These are phyloP conservation scores for Melanaphis sacchari DNA, from an alignment of 1,140 invertebrate species.

Conservation along the genomic window DNA sequence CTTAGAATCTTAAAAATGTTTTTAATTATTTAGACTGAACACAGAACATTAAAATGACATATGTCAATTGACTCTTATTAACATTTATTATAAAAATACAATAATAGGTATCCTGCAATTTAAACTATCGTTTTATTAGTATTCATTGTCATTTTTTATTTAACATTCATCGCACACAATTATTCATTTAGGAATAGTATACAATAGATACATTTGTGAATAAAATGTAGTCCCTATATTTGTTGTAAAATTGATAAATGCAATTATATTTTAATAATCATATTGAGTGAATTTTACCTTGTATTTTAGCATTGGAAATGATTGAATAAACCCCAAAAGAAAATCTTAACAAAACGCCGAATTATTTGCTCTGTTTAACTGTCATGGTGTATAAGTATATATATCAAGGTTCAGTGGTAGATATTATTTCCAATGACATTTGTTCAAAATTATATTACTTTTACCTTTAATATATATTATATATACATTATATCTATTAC, in stretches of 20 bases:
- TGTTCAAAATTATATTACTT: background rate
- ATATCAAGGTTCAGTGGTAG: background rate
- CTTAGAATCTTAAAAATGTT: no score
- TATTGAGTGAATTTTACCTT: background rate
- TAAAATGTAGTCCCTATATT: no score
- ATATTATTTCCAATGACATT: background rate
- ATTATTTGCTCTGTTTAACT: background rate
- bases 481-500: background rate
- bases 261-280: background rate
- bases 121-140: background rate
- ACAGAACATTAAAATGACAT: background rate
- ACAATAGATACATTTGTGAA: background rate
- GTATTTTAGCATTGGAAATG: constrained; percentile 3
- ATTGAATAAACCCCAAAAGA: background rate
- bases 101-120: background rate
- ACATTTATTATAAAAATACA: background rate
- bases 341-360: background rate
- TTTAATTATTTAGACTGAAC: background rate
- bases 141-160: background rate
- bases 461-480: background rate
- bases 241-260: background rate
- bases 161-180: background rate
- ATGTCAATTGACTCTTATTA: background rate
- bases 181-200: background rate
- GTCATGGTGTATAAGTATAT: constrained; percentile 7